Conservation (phyloP, 2,113 vertebrate genomes). For the Propithecus coquereli region DNA sequence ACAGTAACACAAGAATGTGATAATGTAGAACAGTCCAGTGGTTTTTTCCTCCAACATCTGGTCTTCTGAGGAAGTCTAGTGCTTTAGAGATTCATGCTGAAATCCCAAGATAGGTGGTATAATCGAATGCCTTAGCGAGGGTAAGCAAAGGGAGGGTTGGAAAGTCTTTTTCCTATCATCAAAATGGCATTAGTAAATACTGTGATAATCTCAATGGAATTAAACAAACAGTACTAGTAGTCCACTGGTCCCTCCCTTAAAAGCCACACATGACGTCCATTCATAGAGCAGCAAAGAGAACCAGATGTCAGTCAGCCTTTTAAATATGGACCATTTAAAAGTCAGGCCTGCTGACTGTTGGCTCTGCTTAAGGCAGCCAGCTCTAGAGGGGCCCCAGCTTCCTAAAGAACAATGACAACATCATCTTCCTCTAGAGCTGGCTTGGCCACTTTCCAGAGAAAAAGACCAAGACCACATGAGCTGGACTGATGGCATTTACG, state of each 20-base stretch:
- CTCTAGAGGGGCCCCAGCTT: not conserved
- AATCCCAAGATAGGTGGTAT: constrained; percentile 41
- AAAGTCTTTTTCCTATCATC: not conserved
- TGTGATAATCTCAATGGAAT: not conserved
- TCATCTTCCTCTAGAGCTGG: not conserved
- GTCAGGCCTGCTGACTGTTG: not conserved
- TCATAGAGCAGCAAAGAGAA: constrained; percentile 19
- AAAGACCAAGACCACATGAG: not conserved
- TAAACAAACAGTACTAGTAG: not conserved
- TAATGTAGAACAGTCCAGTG: constrained; percentile 55
- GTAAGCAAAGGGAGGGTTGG: not conserved
- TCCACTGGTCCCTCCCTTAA: not conserved
- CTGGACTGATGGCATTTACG: not conserved
- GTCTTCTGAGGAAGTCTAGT: constrained; percentile 50
- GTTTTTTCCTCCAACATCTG: constrained; percentile 67
- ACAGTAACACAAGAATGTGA: constrained; percentile 36
- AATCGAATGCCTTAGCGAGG: constrained; percentile 38
- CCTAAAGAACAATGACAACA: not conserved
- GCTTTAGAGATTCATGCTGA: constrained; percentile 29
- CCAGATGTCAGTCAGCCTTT: not conserved
- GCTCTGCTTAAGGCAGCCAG: not conserved
- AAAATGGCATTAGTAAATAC: not conserved
- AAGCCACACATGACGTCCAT: not conserved
- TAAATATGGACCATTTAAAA: not conserved
- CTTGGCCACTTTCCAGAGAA: not conserved